A percentile compares a stretch with the other conserved stretches of the same genome.
Evolutionary conservation across 2,888 invertebrate species (phyloP).

Genomic region (Digitonthophagus gazella): DNA sequence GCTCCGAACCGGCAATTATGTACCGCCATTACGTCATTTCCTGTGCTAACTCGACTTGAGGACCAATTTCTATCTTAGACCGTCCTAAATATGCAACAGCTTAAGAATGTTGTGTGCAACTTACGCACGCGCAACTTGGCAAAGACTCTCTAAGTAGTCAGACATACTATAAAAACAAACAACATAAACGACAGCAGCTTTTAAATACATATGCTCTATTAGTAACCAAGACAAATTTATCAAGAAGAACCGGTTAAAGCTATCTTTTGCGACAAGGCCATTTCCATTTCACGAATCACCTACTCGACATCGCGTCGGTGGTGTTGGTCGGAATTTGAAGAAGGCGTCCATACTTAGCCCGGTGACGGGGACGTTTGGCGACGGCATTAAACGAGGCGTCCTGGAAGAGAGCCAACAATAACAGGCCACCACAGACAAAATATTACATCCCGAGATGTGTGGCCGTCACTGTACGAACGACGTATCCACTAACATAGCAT

Average conservation of each 20-base stretch:
- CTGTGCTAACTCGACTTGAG: not conserved
- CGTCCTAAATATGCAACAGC: not conserved
- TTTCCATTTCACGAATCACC: constrained; percentile 18
- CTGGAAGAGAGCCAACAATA: constrained; percentile 43
- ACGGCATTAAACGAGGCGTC: constrained; percentile 37
- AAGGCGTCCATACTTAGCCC: constrained; percentile 40
- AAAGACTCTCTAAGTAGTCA: not conserved
- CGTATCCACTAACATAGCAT: not conserved
- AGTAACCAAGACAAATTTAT: no score
- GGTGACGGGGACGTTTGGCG: constrained; percentile 38
- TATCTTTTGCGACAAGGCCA: no score
- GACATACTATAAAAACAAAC: not conserved
- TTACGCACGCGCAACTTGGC: not conserved
- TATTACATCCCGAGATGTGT: constrained; percentile 36
- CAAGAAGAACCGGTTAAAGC: no score
- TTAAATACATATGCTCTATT: not conserved
- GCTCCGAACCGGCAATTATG: not conserved
- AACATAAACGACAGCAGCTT: not conserved
- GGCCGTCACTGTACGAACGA: constrained; percentile 14
- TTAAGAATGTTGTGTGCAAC: not conserved
- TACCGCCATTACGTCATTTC: constrained; percentile 4
- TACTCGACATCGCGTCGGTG: constrained; percentile 15
- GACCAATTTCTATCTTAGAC: not conserved
- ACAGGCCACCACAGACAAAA: constrained; percentile 43
- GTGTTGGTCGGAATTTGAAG: constrained; percentile 31